phyloP scores from a whole-genome alignment of 2,113 vertebrate species.

The Siniperca knerii region DNA sequence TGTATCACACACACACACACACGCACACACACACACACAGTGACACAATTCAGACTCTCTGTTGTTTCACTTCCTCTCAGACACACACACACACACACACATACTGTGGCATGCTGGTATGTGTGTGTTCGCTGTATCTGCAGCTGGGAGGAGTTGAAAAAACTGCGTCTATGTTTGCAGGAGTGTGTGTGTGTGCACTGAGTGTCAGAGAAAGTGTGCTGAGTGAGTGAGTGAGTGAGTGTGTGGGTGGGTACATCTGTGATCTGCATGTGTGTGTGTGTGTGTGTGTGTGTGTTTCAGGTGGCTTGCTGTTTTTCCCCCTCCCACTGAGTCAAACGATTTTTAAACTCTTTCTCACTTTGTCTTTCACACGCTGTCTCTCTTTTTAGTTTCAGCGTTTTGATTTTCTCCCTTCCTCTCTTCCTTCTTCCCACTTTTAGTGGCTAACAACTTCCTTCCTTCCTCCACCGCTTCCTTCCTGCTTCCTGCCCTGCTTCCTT shows the following conservation, averaged over 20 bases:
- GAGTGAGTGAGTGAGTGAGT: neutral
- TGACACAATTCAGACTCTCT: neutral
- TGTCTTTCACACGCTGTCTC: neutral
- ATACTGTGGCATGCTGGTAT: neutral
- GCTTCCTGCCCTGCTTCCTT: neutral
- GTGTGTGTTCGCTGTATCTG: conserved; percentile 9
- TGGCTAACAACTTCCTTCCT: neutral
- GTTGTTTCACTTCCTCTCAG: conserved; percentile 44
- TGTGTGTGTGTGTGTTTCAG: conserved; percentile 1
- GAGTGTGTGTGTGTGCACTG: conserved; percentile 2
- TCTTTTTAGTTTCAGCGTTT: neutral
- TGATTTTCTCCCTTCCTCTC: conserved; percentile 17
- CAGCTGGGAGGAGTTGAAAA: neutral
- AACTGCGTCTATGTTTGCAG: neutral
- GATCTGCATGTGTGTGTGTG: neutral
- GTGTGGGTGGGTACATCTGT: neutral
- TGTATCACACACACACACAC: neutral
- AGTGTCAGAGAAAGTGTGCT: neutral
- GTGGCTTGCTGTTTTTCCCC: neutral
- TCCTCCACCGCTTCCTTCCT: neutral
- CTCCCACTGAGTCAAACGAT: neutral
- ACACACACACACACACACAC: conserved; percentile 28
- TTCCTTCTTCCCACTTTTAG: neutral
- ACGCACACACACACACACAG: neutral
- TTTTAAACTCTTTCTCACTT: conserved; percentile 7